phyloP scores from a whole-genome alignment of 1,140 invertebrate genomes.

The Hyposmocoma kahamanoa region DNA sequence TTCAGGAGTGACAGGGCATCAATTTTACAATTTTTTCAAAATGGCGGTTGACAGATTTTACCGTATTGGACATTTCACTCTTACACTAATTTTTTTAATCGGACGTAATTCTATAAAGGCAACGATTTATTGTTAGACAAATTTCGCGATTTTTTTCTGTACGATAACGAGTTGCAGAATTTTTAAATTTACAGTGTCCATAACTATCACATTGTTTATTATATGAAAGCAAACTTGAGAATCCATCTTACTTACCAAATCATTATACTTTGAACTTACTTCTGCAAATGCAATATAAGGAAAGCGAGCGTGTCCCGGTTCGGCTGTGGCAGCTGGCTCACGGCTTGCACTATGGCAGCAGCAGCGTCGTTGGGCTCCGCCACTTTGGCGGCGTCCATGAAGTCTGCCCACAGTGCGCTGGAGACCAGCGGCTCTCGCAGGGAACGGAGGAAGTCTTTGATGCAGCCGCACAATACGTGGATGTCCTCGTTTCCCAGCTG shows the following conservation, averaged over 20 bases:
- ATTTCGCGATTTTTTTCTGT: too few relatives aligned
- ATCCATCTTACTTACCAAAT: neutral
- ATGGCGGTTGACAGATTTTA: too few relatives aligned
- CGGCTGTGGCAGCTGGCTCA: constrained; percentile 84
- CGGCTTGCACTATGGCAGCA: constrained; percentile 77
- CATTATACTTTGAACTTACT: constrained; percentile 21
- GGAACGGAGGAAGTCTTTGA: constrained; percentile 88
- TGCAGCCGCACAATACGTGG: constrained; percentile 65
- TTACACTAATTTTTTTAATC: too few relatives aligned
- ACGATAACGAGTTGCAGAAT: too few relatives aligned
- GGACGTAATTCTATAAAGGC: too few relatives aligned
- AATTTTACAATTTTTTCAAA: too few relatives aligned
- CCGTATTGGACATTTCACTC: too few relatives aligned
- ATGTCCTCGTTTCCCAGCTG: constrained; percentile 51
- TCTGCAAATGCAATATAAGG: constrained; percentile 86
- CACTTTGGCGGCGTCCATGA: constrained; percentile 65
- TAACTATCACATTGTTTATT: neutral
- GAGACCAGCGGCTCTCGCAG: constrained; percentile 90
- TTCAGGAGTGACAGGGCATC: too few relatives aligned
- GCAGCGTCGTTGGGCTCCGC: constrained; percentile 51
- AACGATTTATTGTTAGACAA: too few relatives aligned
- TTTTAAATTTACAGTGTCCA: too few relatives aligned
- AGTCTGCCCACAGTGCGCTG: constrained; percentile 78
- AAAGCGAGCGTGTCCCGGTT: constrained; percentile 91
- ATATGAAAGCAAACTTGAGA: neutral